phyloP scores from a whole-genome alignment of 2,113 vertebrate genomes.

The Bubalus kerabau region DNA sequence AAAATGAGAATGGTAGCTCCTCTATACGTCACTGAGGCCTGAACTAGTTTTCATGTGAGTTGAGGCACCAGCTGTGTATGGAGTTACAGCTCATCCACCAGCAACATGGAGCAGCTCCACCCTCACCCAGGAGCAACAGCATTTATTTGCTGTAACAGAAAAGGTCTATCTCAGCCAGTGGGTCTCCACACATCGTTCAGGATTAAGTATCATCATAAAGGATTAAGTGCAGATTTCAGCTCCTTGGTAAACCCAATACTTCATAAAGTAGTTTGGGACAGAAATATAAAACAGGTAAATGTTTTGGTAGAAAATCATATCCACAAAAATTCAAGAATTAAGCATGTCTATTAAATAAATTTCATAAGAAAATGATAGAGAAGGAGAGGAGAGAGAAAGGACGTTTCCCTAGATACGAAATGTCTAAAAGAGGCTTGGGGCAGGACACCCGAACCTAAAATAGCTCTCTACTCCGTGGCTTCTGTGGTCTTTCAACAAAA shows the following conservation, averaged over 20 bases:
- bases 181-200: not conserved
- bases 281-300: not conserved
- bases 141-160: not conserved
- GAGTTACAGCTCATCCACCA: not conserved
- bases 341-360: not conserved
- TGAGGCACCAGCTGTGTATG: not conserved
- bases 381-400: not conserved
- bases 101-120: not conserved
- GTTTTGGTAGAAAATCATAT: not conserved
- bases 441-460: slow-evolving; percentile 28
- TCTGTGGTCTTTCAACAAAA: slow-evolving; percentile 73
- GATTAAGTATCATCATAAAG: not conserved
- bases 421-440: not conserved
- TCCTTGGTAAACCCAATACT: not conserved
- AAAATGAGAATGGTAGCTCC: not conserved
- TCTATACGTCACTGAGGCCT: not conserved
- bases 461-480: slow-evolving; percentile 53
- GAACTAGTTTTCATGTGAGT: not conserved
- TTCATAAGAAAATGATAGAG: not conserved
- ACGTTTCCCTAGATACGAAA: not conserved
- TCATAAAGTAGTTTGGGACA: not conserved
- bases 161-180: not conserved
- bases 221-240: not conserved
- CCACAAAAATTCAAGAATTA: not conserved
- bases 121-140: not conserved